phyloP scores from a whole-genome alignment of 2,888 invertebrate genomes.

The Rutpela maculata region DNA sequence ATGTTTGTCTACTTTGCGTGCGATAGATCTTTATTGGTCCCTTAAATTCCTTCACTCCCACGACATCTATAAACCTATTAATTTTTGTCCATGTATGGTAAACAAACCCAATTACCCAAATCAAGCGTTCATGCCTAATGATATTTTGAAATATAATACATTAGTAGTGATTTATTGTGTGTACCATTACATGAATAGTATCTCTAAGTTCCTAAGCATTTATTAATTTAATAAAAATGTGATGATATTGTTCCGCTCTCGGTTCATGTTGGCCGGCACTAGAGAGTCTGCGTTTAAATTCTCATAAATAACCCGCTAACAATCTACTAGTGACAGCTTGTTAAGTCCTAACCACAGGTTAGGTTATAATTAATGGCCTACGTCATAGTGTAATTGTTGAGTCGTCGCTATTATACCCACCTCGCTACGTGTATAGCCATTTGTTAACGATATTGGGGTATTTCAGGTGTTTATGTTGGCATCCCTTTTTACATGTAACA shows the following conservation, averaged over 20 bases:
- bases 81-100: slow-evolving; percentile 21
- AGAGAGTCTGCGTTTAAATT: slow-evolving; percentile 73
- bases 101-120: slow-evolving; percentile 31
- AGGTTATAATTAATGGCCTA: slow-evolving; percentile 76
- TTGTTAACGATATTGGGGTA: slow-evolving; percentile 72
- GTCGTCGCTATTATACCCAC: slow-evolving; percentile 74
- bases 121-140: slow-evolving; percentile 3
- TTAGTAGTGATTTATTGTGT: slow-evolving; percentile 29
- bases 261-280: slow-evolving; percentile 60
- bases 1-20: background rate
- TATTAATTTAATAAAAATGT: slow-evolving; percentile 55
- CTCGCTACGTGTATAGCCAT: slow-evolving; percentile 69
- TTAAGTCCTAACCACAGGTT: slow-evolving; percentile 76
- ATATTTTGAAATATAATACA: slow-evolving; percentile 31
- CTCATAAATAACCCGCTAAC: slow-evolving; percentile 76
- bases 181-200: slow-evolving; percentile 8
- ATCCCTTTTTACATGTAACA: slow-evolving; percentile 56
- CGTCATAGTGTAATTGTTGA: slow-evolving; percentile 75
- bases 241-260: slow-evolving; percentile 60
- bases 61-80: slow-evolving; percentile 10
- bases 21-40: background rate
- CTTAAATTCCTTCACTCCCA: background rate
- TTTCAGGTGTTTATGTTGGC: slow-evolving; percentile 70
- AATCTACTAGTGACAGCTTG: slow-evolving; percentile 76
- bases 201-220: slow-evolving; percentile 42